Base-by-base conservation (phyloP, 2,888 invertebrate genomes). In the Brachypalpus laphriformis region DNA sequence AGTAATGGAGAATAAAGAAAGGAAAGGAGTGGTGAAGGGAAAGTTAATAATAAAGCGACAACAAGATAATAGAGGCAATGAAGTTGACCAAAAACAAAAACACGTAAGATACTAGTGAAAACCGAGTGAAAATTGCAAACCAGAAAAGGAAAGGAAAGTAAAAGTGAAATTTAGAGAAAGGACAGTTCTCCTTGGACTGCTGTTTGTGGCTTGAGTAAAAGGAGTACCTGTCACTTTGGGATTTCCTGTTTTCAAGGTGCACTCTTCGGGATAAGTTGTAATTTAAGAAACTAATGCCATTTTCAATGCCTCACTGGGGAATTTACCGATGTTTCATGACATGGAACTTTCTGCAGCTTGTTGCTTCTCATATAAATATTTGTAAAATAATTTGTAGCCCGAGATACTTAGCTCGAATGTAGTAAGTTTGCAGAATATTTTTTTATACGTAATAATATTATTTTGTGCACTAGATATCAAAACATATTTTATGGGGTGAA, bases 11-110 rank as follows among this genome's bases (percentile, higher is more conserved):
- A 45, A 54, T 1, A 51, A 61, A 28, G 18, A 47, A 65, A 59
- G 31, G 47, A 59, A 78, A 28, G 28, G 49, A 78, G 54, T 65
- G 54, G 54, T 18, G 65, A 81, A 61, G 65, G 49, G 57, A 80
- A 70, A 71, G 75, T 80, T 80, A 85, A 85, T 76, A 85, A 81
- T 75, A 76, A 75, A 75, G 81, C 81, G 81, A 75, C 85, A 85
- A 85, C 85, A 85, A 81, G 85, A 80, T 85, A 85, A 85, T 81
- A 51, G 71, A 85, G 75, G 85, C 81, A 81, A 81, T 80, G 85
- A 81, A 85, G 85, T 85, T 85, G 75, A 76, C 75, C 80, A 56
- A 80, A 85, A 74, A 83, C 66, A 78, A 83, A 63, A 76, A 70
- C 56, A 70, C 49, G 25, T 59, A 76, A 74, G 59, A 66, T 77